Conservation (phyloP, 2,888 invertebrate species). For the Cheilosia soror region DNA sequence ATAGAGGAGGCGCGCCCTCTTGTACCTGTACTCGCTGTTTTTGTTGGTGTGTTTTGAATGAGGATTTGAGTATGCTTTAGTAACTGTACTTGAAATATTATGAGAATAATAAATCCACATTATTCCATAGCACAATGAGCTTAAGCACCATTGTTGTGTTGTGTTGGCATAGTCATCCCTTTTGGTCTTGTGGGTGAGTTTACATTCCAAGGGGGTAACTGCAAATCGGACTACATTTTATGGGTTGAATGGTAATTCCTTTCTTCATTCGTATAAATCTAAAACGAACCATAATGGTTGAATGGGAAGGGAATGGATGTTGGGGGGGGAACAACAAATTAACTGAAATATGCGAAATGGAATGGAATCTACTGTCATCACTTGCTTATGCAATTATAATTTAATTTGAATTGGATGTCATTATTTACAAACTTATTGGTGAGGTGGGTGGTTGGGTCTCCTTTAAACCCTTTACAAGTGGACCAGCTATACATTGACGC, state of each 20-base stretch:
- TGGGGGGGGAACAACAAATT: slow-evolving; percentile 36
- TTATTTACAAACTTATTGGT: slow-evolving; percentile 23
- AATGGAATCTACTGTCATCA: slow-evolving; percentile 45
- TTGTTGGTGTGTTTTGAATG: slow-evolving; percentile 12
- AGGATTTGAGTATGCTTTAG: slow-evolving; percentile 37
- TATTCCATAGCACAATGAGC: slow-evolving; percentile 55
- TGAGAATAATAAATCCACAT: slow-evolving; percentile 68
- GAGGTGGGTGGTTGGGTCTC: neutral
- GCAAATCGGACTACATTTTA: neutral
- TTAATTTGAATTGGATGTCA: slow-evolving; percentile 52
- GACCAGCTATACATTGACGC: neutral
- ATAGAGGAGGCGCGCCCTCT: neutral
- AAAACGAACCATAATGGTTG: slow-evolving; percentile 32
- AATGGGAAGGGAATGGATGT: neutral
- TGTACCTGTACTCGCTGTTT: neutral
- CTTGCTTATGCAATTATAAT: slow-evolving; percentile 45
- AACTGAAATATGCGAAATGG: slow-evolving; percentile 43
- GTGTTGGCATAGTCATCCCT: slow-evolving; percentile 21
- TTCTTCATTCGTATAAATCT: slow-evolving; percentile 22
- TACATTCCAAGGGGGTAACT: slow-evolving; percentile 6
- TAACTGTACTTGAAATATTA: slow-evolving; percentile 67
- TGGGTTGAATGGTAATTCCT: slow-evolving; percentile 8
- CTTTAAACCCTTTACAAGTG: neutral
- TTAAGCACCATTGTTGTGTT: slow-evolving; percentile 61
- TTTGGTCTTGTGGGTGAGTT: slow-evolving; percentile 12